Evolutionary conservation across 2,888 invertebrate genomes (phyloP).

Genomic region (Tipula vernalis): DNA sequence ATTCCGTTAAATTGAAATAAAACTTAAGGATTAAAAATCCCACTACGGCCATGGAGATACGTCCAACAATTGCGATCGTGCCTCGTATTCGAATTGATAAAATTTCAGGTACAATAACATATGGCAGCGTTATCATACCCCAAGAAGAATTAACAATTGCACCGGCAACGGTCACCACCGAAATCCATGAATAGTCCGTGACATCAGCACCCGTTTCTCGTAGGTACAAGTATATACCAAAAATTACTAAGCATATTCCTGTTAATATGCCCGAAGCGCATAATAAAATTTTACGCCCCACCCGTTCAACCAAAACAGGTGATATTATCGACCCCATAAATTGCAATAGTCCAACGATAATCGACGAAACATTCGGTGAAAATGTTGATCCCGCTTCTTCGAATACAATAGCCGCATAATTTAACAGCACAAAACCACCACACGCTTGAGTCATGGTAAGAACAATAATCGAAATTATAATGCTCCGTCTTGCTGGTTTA

Average conservation of each 20-base stretch:
- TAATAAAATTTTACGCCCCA: slow-evolving; percentile 26
- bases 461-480: no score
- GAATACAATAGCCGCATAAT: slow-evolving; percentile 32
- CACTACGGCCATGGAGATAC: no score
- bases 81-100: no score
- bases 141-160: no score
- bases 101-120: no score
- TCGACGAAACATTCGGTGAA: slow-evolving; percentile 27
- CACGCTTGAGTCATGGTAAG: slow-evolving; percentile 24
- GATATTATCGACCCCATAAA: slow-evolving; percentile 28
- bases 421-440: slow-evolving; percentile 32
- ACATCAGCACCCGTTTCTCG: slow-evolving; percentile 17
- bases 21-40: no score
- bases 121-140: no score
- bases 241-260: slow-evolving; percentile 24
- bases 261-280: slow-evolving; percentile 27
- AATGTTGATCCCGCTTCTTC: slow-evolving; percentile 28
- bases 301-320: slow-evolving; percentile 28
- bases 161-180: no score
- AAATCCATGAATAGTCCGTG: no score
- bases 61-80: no score
- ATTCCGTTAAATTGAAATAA: no score
- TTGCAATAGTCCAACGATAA: slow-evolving; percentile 30
- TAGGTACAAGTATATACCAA: slow-evolving; percentile 25
- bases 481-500: no score